Evolutionary conservation across 2,113 vertebrate species (phyloP), one percentile per base, ranked within the genome.

Genomic region (Neolamprologus toae): DNA sequence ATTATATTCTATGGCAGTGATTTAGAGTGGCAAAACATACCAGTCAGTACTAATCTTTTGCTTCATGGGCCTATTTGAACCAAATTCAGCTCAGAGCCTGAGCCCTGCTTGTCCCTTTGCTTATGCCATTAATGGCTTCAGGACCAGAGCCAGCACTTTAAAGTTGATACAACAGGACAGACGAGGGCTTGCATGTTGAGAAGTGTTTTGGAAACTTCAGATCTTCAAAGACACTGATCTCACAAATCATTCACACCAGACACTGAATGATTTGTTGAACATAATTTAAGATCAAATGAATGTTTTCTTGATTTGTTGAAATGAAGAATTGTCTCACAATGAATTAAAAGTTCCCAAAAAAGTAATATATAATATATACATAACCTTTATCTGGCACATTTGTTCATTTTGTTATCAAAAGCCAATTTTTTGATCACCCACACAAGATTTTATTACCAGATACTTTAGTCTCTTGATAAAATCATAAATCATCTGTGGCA

Each of bases 141-240:
- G 86, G 82, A 87, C 57, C 71, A 55, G 49, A 87, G 88, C 82
- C 89, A 90, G 61, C 80, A 89, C 88, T 93, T 93, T 92, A 90
- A 92, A 92, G 84, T 85, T 85, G 90, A 92, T 92, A 88, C 88
- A 89, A 85, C 83, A 7, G 68, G 47, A 73, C 78, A 89, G 54
- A 88, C 47, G 61, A 88, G 86, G 59, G 61, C 82, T 83, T 8
- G 21, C 81, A 63, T 83, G 90, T 89, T 90, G 84, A 84, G 80
- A 83, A 89, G 54, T 89, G 88, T 91, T 93, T 91, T 89, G 82
- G 87, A 73, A 94, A 68, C 89, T 86, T 84, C 40, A 45, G 19
- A 47, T 81, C 85, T 91, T 88, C 86, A 92, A 87, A 92, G 88
- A 73, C 55, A 51, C 76, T 63, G 28, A 80, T 89, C 55, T 89